These are phyloP conservation scores for Zaprionus inermis DNA, from an alignment of 1,140 invertebrate species.

Conservation along the genomic window DNA sequence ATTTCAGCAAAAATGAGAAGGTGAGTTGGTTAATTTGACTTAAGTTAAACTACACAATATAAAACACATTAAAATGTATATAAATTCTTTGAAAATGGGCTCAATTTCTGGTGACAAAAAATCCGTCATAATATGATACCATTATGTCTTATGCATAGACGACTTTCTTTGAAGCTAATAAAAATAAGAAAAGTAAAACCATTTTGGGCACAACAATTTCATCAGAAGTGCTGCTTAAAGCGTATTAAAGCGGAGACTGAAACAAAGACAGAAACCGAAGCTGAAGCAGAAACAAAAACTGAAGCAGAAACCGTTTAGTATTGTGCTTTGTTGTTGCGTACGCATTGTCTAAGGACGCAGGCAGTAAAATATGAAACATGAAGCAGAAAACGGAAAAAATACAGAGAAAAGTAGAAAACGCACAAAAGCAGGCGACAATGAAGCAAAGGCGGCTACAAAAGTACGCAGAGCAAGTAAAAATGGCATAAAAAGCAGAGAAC, in stretches of 20 bases:
- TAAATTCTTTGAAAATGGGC: neutral
- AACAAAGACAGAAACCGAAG: neutral
- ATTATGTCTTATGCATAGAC: neutral
- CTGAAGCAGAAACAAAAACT: constrained; percentile 37
- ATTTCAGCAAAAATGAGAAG: neutral
- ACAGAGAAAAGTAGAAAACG: constrained; percentile 13
- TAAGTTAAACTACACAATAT: neutral
- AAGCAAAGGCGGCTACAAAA: neutral
- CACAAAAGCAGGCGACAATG: constrained; percentile 25
- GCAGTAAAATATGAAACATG: constrained; percentile 60
- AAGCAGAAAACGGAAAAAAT: constrained; percentile 17
- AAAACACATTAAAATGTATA: neutral
- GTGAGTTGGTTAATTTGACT: neutral
- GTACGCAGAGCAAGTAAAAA: constrained; percentile 1
- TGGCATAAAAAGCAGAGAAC: constrained; percentile 15
- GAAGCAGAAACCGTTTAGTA: constrained; percentile 42
- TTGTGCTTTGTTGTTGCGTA: constrained; percentile 13
- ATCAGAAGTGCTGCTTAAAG: neutral
- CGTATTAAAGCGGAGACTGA: neutral
- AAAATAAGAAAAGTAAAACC: neutral
- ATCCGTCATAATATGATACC: neutral
- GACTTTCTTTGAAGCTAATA: neutral
- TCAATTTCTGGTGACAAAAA: neutral
- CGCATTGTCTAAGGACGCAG: constrained; percentile 24
- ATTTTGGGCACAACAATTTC: neutral